Evolutionary conservation across 2,888 invertebrate genomes (phyloP).

Genomic region (Drosophila stalkeri): DNA sequence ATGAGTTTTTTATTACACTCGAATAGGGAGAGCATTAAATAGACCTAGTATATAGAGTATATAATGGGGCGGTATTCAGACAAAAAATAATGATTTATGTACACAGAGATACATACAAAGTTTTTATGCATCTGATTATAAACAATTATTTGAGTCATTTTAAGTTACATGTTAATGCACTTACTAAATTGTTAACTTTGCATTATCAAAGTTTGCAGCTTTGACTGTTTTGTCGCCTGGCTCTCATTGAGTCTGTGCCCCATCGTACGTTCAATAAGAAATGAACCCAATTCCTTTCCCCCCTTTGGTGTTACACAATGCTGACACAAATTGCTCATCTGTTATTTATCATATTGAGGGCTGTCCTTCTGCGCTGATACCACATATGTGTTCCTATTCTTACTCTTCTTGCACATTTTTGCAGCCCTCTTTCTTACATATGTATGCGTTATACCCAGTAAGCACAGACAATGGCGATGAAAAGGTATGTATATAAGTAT

Average conservation of each 20-base stretch:
- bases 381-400: constrained; percentile 22
- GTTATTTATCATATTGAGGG: constrained; percentile 70
- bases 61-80: too few relatives aligned
- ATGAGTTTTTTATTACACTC: constrained; percentile 15
- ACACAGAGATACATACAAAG: not conserved
- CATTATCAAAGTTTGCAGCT: not conserved
- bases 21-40: too few relatives aligned
- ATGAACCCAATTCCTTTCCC: constrained; percentile 42
- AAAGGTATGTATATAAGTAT: not conserved
- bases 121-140: not conserved
- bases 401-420: constrained; percentile 46
- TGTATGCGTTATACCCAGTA: constrained; percentile 1
- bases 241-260: constrained; percentile 44
- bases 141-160: not conserved
- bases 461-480: not conserved
- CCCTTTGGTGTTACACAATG: constrained; percentile 31
- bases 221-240: constrained; percentile 42
- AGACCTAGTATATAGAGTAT: not conserved
- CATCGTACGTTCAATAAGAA: constrained; percentile 69
- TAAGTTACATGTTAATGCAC: too few relatives aligned
- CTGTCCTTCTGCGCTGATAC: constrained; percentile 30
- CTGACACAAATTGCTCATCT: constrained; percentile 74
- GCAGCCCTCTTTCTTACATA: constrained; percentile 28
- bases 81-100: not conserved
- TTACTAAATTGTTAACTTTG: too few relatives aligned